Conservation (phyloP, 2,113 vertebrate genomes). For the Podilymbus podiceps region DNA sequence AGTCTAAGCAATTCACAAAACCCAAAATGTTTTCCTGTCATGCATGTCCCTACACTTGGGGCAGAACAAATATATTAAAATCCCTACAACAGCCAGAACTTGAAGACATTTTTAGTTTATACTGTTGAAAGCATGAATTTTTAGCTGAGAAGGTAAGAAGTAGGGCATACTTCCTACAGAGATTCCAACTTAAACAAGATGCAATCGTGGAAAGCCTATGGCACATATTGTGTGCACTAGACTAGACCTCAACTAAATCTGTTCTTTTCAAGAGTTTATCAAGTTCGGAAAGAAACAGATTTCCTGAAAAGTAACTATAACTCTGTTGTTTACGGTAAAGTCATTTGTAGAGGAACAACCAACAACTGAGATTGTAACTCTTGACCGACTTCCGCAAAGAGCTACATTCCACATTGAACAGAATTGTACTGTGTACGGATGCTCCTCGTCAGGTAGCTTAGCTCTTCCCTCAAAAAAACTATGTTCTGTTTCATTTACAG, state of each 20-base stretch:
- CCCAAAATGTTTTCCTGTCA: neutral
- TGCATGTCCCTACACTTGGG: neutral
- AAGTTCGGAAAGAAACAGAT: neutral
- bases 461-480: neutral
- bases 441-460: neutral
- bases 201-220: neutral
- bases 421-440: neutral
- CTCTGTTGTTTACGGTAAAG: neutral
- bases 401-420: neutral
- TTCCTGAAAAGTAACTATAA: neutral
- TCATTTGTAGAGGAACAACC: neutral
- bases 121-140: neutral
- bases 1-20: neutral
- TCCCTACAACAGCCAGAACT: neutral
- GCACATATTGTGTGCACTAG: rapidly evolving
- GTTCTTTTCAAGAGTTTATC: neutral
- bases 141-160: neutral
- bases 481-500: neutral
- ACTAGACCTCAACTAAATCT: neutral
- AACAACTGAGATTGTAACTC: neutral
- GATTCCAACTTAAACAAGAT: neutral
- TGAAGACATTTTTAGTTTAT: neutral
- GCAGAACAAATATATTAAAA: neutral
- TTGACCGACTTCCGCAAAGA: neutral
- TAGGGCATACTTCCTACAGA: neutral